phyloP scores from a whole-genome alignment of 2,113 vertebrate species.

The Bujurquina vittata region DNA sequence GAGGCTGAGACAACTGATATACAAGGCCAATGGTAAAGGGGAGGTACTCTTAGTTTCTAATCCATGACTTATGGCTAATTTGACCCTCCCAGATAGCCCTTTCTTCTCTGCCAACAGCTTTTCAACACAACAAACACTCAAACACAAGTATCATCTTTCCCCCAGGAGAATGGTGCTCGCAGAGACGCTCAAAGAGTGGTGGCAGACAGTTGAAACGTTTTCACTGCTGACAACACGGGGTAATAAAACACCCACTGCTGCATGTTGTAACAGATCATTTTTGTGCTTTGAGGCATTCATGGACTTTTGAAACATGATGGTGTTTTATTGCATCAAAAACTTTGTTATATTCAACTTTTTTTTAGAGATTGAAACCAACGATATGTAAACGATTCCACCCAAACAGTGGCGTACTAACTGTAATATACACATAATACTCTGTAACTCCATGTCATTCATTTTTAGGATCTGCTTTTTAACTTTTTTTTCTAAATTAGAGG shows the following conservation, averaged over 20 bases:
- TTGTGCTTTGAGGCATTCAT: slow-evolving; percentile 33
- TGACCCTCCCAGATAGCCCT: slow-evolving; percentile 57
- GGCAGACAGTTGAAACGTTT: slow-evolving; percentile 69
- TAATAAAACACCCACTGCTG: slow-evolving; percentile 68
- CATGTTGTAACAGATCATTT: slow-evolving; percentile 66
- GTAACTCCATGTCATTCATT: slow-evolving; percentile 15
- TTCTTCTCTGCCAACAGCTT: slow-evolving; percentile 69
- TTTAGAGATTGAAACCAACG: slow-evolving; percentile 20
- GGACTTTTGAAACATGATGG: slow-evolving; percentile 45
- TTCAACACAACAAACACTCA: slow-evolving; percentile 77
- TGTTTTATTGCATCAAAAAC: slow-evolving; percentile 46
- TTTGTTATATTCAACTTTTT: slow-evolving; percentile 24
- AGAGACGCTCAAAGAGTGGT: slow-evolving; percentile 66
- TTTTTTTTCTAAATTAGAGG: slow-evolving; percentile 6
- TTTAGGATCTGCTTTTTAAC: slow-evolving; percentile 54
- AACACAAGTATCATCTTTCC: slow-evolving; percentile 75
- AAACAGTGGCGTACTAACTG: background rate
- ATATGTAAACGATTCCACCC: slow-evolving; percentile 23
- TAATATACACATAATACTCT: slow-evolving; percentile 11
- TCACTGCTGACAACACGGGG: slow-evolving; percentile 70
- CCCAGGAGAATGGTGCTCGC: slow-evolving; percentile 60
- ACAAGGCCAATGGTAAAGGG: slow-evolving; percentile 62
- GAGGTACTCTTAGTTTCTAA: slow-evolving; percentile 59
- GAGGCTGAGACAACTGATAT: slow-evolving; percentile 65
- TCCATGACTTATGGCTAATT: slow-evolving; percentile 72